Evolutionary conservation across 2,888 invertebrate genomes (phyloP).

Genomic region (Tenthredo notha): DNA sequence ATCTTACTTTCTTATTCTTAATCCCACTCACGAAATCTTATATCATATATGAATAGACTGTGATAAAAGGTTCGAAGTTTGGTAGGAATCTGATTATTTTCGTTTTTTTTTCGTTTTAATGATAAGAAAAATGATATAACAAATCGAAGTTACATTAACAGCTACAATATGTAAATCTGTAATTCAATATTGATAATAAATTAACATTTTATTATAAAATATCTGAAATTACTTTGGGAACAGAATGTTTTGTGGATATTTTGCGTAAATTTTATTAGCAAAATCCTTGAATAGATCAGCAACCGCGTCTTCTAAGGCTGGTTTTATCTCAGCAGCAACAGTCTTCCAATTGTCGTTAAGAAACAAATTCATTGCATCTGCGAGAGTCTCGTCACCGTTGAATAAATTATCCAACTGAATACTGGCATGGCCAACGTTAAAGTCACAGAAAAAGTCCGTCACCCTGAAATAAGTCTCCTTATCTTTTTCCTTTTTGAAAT

Average conservation of each 20-base stretch:
- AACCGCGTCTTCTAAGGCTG: conserved; percentile 84
- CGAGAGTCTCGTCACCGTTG: conserved; percentile 83
- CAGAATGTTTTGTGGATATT: conserved; percentile 81
- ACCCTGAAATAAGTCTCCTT: conserved; percentile 80
- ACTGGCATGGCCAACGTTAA: conserved; percentile 84
- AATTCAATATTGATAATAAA: neutral
- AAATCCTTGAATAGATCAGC: conserved; percentile 81
- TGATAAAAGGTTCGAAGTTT: neutral
- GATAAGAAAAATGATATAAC: neutral
- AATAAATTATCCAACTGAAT: conserved; percentile 87
- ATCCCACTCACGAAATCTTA: neutral
- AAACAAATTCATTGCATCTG: conserved; percentile 87
- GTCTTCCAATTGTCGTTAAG: conserved; percentile 89
- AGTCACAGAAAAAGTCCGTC: conserved; percentile 83
- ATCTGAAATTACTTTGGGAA: conserved; percentile 73
- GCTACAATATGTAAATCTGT: neutral
- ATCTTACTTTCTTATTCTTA: neutral
- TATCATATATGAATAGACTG: neutral
- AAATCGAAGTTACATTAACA: neutral
- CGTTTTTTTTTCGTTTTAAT: neutral
- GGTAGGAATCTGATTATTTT: neutral
- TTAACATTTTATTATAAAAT: neutral
- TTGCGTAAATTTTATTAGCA: conserved; percentile 82
- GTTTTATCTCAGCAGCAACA: conserved; percentile 86
- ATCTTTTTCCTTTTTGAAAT: conserved; percentile 77